Evolutionary conservation across 30 jellyfish, hydroid and myxozoan genomes (phyloP).

Genomic region (Morbakka virulenta): DNA sequence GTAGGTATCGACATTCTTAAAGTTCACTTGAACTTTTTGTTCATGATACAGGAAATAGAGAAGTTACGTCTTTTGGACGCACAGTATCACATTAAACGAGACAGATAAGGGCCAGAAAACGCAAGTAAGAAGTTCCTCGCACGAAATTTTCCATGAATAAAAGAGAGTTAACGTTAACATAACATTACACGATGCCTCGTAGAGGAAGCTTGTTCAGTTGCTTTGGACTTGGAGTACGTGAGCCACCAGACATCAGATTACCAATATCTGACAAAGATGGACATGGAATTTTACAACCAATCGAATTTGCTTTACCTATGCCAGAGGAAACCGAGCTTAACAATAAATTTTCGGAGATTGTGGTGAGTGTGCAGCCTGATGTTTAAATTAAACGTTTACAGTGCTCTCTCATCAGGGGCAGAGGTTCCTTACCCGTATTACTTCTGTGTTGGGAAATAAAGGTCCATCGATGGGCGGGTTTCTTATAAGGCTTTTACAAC

Average conservation of each 20-base stretch:
- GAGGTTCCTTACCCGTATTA: too few relatives aligned
- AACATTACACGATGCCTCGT: slow-evolving; percentile 73
- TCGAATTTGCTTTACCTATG: slow-evolving; percentile 79
- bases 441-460: slow-evolving; percentile 10
- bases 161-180: too few relatives aligned
- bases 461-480: not conserved
- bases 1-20: too few relatives aligned
- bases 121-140: too few relatives aligned
- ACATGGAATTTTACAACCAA: slow-evolving; percentile 50
- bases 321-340: slow-evolving; percentile 87
- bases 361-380: slow-evolving; percentile 42
- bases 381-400: not conserved
- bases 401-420: not conserved
- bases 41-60: too few relatives aligned
- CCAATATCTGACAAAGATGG: slow-evolving; percentile 90
- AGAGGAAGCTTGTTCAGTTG: slow-evolving; percentile 75
- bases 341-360: slow-evolving; percentile 79
- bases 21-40: too few relatives aligned
- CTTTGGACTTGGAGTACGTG: slow-evolving; percentile 76
- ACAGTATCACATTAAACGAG: too few relatives aligned
- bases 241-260: slow-evolving; percentile 74
- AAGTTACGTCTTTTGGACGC: too few relatives aligned
- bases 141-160: too few relatives aligned
- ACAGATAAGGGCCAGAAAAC: too few relatives aligned
- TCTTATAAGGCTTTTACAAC: too few relatives aligned